phyloP scores from a whole-genome alignment of 2,797 vertebrate species.

The Sebastes ruberrimus region DNA sequence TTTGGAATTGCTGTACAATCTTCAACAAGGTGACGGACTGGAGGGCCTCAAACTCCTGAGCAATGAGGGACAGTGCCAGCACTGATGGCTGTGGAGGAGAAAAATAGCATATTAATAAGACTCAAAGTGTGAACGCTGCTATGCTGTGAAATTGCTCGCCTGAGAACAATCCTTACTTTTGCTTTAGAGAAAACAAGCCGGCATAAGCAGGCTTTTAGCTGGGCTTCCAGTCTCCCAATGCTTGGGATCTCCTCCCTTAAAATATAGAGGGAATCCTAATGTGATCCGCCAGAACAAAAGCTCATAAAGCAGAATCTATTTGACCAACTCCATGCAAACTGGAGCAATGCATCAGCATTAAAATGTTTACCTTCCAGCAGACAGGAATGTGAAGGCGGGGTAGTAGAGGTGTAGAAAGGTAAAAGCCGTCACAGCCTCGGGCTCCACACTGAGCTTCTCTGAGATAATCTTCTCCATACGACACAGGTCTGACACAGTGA shows the following conservation, averaged over 20 bases:
- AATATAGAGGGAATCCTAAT: slow-evolving; percentile 63
- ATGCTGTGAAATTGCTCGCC: slow-evolving; percentile 47
- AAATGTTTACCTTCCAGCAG: slow-evolving; percentile 85
- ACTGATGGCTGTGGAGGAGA: slow-evolving; percentile 88
- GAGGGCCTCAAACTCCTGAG: slow-evolving; percentile 90
- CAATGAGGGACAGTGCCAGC: slow-evolving; percentile 94
- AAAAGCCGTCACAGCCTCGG: slow-evolving; percentile 95
- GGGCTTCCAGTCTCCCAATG: slow-evolving; percentile 95
- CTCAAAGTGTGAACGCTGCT: background rate
- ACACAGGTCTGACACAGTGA: slow-evolving; percentile 93
- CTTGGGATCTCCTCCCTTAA: slow-evolving; percentile 92
- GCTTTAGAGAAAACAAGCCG: slow-evolving; percentile 95
- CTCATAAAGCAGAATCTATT: slow-evolving; percentile 51
- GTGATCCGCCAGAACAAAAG: slow-evolving; percentile 50
- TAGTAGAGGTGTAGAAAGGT: slow-evolving; percentile 97
- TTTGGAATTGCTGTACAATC: slow-evolving; percentile 90
- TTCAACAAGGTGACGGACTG: slow-evolving; percentile 88
- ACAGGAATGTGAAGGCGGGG: slow-evolving; percentile 85
- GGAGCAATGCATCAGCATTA: slow-evolving; percentile 13
- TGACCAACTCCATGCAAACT: slow-evolving; percentile 34
- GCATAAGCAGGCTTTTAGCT: slow-evolving; percentile 98
- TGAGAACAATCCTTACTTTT: slow-evolving; percentile 86
- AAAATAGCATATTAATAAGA: background rate
- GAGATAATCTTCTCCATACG: slow-evolving; percentile 98
- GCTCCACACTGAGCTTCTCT: slow-evolving; percentile 93